A percentile compares a stretch with the other conserved stretches of the same genome.
Evolutionary conservation across 2,113 vertebrate species (phyloP).

Genomic region (Lepisosteus oculatus): DNA sequence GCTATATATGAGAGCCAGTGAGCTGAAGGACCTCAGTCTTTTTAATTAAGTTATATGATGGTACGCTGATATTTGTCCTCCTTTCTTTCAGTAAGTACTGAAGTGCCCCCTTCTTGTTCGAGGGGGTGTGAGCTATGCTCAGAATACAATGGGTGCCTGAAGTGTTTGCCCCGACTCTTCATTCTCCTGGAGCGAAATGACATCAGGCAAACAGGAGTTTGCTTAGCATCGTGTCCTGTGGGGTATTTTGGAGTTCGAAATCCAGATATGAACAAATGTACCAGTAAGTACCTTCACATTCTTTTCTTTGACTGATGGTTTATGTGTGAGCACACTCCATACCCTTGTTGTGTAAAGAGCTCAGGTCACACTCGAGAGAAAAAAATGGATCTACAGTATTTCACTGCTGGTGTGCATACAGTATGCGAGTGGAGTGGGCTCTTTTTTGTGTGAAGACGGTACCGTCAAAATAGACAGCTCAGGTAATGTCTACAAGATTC

Average conservation of each 20-base stretch:
- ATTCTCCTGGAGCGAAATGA: constrained; percentile 94
- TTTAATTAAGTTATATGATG: background rate
- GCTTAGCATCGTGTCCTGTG: constrained; percentile 87
- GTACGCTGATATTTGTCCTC: background rate
- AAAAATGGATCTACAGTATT: too few species aligned
- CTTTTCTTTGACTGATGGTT: too few species aligned
- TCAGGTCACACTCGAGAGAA: too few species aligned
- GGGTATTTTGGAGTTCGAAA: constrained; percentile 95
- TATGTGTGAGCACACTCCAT: too few species aligned
- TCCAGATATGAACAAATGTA: constrained; percentile 95
- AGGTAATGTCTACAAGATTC: too few species aligned
- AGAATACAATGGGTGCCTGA: constrained; percentile 93
- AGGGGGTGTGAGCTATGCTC: constrained; percentile 95
- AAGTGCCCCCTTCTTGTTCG: constrained; percentile 83
- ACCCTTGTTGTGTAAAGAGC: too few species aligned
- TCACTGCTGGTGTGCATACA: too few species aligned
- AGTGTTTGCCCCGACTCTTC: constrained; percentile 93
- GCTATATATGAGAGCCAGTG: background rate
- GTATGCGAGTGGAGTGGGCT: too few species aligned
- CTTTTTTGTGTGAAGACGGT: too few species aligned
- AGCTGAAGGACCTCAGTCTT: background rate
- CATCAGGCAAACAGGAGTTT: constrained; percentile 90
- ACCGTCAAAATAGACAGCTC: too few species aligned
- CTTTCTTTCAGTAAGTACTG: constrained; percentile 74
- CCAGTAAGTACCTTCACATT: constrained; percentile 73